Evolutionary conservation across 2,113 vertebrate genomes (phyloP).

Genomic region (Microtus ochrogaster): DNA sequence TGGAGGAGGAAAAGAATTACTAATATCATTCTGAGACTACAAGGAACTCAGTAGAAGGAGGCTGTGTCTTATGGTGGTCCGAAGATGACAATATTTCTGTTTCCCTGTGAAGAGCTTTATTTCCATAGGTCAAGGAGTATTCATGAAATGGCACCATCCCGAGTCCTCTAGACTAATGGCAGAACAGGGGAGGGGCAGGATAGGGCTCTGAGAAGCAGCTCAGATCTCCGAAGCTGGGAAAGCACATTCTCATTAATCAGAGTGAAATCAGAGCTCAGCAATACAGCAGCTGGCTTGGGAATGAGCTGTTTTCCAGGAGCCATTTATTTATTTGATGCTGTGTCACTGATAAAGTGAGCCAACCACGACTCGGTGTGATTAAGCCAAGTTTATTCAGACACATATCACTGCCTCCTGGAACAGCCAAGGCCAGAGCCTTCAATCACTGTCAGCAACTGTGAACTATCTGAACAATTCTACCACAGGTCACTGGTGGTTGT

Average conservation of each 20-base stretch:
- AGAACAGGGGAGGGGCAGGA: neutral
- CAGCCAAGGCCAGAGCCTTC: constrained; percentile 25
- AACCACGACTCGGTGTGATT: constrained; percentile 57
- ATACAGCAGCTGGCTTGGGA: constrained; percentile 63
- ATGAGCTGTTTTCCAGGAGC: constrained; percentile 74
- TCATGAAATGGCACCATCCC: neutral
- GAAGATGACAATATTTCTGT: neutral
- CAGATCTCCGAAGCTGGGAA: constrained; percentile 5
- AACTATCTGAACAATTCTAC: constrained; percentile 8
- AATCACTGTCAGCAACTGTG: constrained; percentile 66
- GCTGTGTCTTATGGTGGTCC: neutral
- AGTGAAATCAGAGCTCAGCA: constrained; percentile 62
- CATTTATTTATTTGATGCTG: constrained; percentile 77
- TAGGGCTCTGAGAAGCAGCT: neutral
- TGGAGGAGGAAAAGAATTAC: neutral
- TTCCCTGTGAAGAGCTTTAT: neutral
- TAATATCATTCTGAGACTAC: neutral
- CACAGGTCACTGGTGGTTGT: neutral
- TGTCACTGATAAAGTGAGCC: constrained; percentile 73
- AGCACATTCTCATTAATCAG: constrained; percentile 69
- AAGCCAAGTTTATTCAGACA: constrained; percentile 73
- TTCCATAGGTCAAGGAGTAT: neutral
- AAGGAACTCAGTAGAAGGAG: neutral
- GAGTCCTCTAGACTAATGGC: neutral
- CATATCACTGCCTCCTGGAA: constrained; percentile 53